Base-by-base conservation (phyloP, 2,888 invertebrate genomes). In the Arge pagana region DNA sequence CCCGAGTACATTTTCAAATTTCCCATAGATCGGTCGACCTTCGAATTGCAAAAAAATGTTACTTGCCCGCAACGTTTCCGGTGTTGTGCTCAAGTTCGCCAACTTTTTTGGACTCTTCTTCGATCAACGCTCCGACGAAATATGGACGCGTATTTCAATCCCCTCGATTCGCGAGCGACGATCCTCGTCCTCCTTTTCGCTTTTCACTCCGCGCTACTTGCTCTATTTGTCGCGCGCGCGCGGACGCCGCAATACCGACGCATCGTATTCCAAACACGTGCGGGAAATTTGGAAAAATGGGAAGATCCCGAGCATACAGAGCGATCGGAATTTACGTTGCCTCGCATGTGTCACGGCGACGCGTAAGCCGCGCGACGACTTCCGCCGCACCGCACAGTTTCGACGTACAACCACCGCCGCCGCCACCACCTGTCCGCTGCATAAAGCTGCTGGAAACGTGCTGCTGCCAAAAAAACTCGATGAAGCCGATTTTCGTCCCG, bases 101-200 rank as follows among this genome's bases (percentile, higher is more conserved):
- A n/a, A n/a, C n/a, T n/a, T n/a, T n/a, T n/a, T 56, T 61, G 21
- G n/a, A 10, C 15, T 26, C 24, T 48, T 41, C 3, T 36, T 43
- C 39, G 56, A 42, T 58, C 61, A 62, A 62, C 60, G 52, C 56
- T 49, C 50, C 50, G 54, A 57, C n/a, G n/a, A n/a, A 62, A 57
- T 60, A n/a, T n/a, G n/a, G n/a, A 48, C 56, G 57, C 58, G 31
- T 55, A 55, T 60, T 63, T 63, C 63, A 63, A 57, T 53, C 55
- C 45, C 15, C 30, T 50, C 52, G 53, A 41, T 59, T 58, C 52
- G 56, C 58, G 54, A 51, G 50, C 21, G 53, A 28, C 48, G 43
- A 21, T 13, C 23, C 53, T 24, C 31, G 13, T 7, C 15, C 30
- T 50, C 41, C 24, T 31, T 19, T 11, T 15, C n/a, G 8, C 10